Conservation (phyloP, 2,888 invertebrate genomes). For the Gryllus longicercus region DNA sequence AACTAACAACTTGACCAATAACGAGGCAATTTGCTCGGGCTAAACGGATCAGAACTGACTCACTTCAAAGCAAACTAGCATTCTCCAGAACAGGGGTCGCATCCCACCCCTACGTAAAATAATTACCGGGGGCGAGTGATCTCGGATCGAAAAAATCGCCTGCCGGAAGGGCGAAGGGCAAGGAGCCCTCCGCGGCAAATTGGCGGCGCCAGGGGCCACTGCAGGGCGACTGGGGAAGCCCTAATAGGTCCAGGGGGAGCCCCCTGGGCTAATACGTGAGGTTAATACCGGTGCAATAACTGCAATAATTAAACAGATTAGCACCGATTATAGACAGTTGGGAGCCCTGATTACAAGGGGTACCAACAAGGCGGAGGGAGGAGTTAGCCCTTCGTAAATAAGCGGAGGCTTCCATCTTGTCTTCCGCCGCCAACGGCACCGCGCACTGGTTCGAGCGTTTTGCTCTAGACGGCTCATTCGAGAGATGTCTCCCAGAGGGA, state of each 20-base stretch:
- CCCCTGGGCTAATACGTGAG: background rate
- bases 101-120: background rate
- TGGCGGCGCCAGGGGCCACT: background rate
- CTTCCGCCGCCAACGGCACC: too few relatives aligned
- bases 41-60: too few relatives aligned
- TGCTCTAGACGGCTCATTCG: too few relatives aligned
- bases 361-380: too few relatives aligned
- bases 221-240: background rate
- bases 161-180: background rate
- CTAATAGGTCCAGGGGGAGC: background rate
- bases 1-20: too few relatives aligned
- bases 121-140: background rate
- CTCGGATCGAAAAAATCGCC: background rate
- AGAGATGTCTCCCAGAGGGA: too few relatives aligned
- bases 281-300: background rate
- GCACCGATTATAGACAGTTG: background rate
- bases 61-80: too few relatives aligned
- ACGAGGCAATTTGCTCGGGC: too few relatives aligned
- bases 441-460: too few relatives aligned
- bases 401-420: too few relatives aligned
- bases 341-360: background rate
- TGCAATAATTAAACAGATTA: slow-evolving; percentile 10
- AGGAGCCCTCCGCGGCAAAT: background rate
- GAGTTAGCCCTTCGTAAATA: too few relatives aligned
- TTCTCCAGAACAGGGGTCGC: too few relatives aligned